Evolutionary conservation across 2,797 vertebrate species (phyloP).

Genomic region (Tarsius wallacei): DNA sequence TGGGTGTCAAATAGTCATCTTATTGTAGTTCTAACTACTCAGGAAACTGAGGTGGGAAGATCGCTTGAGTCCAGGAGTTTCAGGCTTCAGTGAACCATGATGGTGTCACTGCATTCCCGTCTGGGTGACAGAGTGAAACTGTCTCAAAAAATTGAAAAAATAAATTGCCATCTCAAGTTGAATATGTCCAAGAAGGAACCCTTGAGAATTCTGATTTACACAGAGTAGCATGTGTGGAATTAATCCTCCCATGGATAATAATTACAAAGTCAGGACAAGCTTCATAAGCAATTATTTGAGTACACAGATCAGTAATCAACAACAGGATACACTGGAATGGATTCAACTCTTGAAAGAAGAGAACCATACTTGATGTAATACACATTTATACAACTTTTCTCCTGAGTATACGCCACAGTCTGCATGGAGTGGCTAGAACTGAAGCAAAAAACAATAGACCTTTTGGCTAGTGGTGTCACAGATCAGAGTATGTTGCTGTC

Average conservation of each 20-base stretch:
- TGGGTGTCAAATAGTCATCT: neutral
- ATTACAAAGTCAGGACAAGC: neutral
- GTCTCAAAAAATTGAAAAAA: too few relatives aligned
- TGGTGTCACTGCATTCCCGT: too few relatives aligned
- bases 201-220: neutral
- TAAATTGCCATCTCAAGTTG: neutral
- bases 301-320: neutral
- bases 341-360: neutral
- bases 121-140: too few relatives aligned
- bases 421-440: neutral
- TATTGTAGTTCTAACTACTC: too few relatives aligned
- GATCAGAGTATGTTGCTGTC: neutral
- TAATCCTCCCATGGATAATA: neutral
- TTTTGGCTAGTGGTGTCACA: neutral
- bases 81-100: too few relatives aligned
- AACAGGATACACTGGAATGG: neutral
- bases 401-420: neutral
- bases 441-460: neutral
- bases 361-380: neutral
- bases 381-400: neutral
- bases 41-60: too few relatives aligned
- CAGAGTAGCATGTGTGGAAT: neutral
- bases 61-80: too few relatives aligned
- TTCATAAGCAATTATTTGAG: neutral
- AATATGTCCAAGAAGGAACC: neutral